Percentiles rank a stretch among this genome's conserved stretches.
These are phyloP conservation scores for Lonchura striata DNA, from an alignment of 2,113 vertebrate genomes.

Conservation along the genomic window DNA sequence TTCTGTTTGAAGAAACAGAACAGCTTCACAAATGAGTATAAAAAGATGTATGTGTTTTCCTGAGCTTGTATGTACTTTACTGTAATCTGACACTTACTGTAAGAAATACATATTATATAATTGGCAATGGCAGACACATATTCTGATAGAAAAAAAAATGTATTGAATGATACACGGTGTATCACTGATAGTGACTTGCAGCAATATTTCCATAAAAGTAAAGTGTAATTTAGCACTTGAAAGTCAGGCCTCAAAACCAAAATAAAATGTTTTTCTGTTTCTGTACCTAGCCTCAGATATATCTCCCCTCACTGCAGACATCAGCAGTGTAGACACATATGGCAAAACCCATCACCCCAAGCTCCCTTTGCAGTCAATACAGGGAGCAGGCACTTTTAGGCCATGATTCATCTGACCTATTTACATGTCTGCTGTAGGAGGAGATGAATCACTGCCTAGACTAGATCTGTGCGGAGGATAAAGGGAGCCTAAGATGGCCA, in stretches of 20 bases:
- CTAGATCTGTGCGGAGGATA: constrained; percentile 39
- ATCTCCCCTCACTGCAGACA: not conserved
- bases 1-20: not conserved
- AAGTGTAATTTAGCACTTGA: not conserved
- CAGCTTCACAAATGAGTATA: not conserved
- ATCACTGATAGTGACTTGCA: not conserved
- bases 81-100: not conserved
- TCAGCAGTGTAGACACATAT: not conserved
- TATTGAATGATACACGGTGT: not conserved
- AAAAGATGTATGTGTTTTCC: not conserved
- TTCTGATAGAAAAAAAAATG: not conserved
- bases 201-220: not conserved
- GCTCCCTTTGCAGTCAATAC: constrained; percentile 32
- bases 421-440: constrained; percentile 60
- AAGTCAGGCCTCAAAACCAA: not conserved
- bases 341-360: constrained; percentile 12
- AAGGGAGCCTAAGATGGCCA: constrained; percentile 31
- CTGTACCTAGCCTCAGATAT: not conserved
- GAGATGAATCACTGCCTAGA: constrained; percentile 62
- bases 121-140: not conserved
- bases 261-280: constrained; percentile 14
- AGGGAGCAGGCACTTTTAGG: constrained; percentile 59
- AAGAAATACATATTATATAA: not conserved
- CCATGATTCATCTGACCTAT: constrained; percentile 70
- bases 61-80: not conserved